Evolutionary conservation across 2,888 invertebrate genomes (phyloP), one percentile per base, ranked within the genome.

Genomic region (Polyploca ridens): DNA sequence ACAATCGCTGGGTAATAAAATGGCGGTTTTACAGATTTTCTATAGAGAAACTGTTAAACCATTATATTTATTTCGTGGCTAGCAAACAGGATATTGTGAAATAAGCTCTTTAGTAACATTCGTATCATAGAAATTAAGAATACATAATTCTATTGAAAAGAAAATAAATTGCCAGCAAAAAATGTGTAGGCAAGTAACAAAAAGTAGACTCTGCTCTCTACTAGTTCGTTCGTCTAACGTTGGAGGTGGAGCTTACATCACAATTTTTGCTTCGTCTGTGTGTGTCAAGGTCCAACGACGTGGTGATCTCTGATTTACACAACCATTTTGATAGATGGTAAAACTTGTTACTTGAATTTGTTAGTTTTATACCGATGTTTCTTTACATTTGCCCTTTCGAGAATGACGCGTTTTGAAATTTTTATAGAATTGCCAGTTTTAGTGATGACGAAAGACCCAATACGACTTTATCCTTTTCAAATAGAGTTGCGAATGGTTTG

Each of bases 231-330:
- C 66, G 66, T 65, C 66, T 65, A 63, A 64, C 54, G 38, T n/a
- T 59, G 60, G 63, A 58, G 14, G 64, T 64, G 61, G 65, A 60
- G 70, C 74, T 81, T 78, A 77, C 77, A 75, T 77, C 75, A 79
- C 71, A 77, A 75, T 76, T 70, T 79, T 71, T 67, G 68, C 75
- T 71, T 74, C 69, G 71, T 67, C 74, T 67, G 79, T 82, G 81
- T 77, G 82, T 83, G 88, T 84, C 89, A 86, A 88, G 88, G 89
- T 71, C 70, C 69, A 66, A 58, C 58, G 65, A 69, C 71, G 72
- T 73, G 6, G 75, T 74, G 77, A 75, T 80, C 74, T 75, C 69
- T 75, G 72, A 77, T 83, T 88, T 85, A 78, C 80, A 78, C 84
- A 79, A 84, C 67, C 68, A 66, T 71, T 68, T 66, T 63, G 58